These are phyloP conservation scores for Entomobrya proxima DNA, from an alignment of 2,888 invertebrate species.

Conservation along the genomic window DNA sequence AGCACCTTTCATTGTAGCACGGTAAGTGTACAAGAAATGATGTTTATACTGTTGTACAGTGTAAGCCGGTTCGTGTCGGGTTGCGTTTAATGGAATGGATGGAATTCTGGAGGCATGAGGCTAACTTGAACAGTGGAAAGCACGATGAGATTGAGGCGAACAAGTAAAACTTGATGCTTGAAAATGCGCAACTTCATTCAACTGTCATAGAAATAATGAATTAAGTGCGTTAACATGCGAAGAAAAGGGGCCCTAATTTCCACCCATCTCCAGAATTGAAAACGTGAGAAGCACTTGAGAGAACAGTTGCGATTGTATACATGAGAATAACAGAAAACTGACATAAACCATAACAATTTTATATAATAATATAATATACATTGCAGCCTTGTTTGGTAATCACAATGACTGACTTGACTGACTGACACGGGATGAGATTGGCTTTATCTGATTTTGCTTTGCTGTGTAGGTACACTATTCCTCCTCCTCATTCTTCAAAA, in stretches of 20 bases:
- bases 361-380: too few relatives aligned
- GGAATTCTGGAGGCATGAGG: not conserved
- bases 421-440: constrained; percentile 25
- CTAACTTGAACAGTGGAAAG: not conserved
- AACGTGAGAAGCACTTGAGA: constrained; percentile 14
- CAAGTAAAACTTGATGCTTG: not conserved
- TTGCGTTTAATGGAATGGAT: too few relatives aligned
- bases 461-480: too few relatives aligned
- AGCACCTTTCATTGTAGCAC: not conserved
- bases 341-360: not conserved
- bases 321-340: not conserved
- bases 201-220: constrained; percentile 48
- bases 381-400: not conserved
- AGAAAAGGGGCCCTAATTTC: constrained; percentile 43
- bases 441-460: not conserved
- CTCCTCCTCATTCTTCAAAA: too few relatives aligned
- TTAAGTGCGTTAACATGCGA: constrained; percentile 45
- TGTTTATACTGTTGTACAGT: not conserved
- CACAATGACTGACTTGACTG: constrained; percentile 29
- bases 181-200: constrained; percentile 38
- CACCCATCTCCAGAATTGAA: constrained; percentile 22
- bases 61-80: constrained; percentile 2
- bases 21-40: not conserved
- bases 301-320: not conserved
- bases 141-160: not conserved